Base-by-base conservation (phyloP, 2,113 vertebrate species). In the Pollimyrus isidori region DNA sequence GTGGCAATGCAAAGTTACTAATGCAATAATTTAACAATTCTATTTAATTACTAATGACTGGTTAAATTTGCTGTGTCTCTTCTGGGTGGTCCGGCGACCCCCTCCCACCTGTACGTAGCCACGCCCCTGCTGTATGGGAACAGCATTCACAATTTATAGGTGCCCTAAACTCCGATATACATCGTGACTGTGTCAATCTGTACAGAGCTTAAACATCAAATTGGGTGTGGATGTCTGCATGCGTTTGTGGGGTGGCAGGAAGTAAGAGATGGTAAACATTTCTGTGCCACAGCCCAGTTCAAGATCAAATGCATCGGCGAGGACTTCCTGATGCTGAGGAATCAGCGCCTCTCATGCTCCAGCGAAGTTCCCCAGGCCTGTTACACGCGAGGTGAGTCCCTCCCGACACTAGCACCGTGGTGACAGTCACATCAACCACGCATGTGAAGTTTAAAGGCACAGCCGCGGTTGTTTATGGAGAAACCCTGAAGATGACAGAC, bases 311-410 rank as follows among this genome's bases (percentile, higher is more conserved):
- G 95, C 92, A 92, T 92, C 0, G 94, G 93, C 0, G 50, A 95
- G 1, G 95, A 96, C 86, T 93, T 91, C 83, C 62, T 95, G 26
- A 91, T 92, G 89, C 90, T 96, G 83, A 93, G 90, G n/a, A 91
- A 95, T 88, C 13, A 88, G 91, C 7, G 89, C 23, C 89, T 95
- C 11, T 45, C 91, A 3, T 96, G 95, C 53, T 26, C 0, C 0
- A 30, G 94, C 48, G 88, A 88, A 15, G 88, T 89, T 4, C 30
- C 89, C 39, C 95, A 96, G 86, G 94, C 92, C 48, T 96, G 95
- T 90, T 96, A 95, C 91, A 95, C 93, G 80, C 92, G 88, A 92
- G 86, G 95, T 96, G 90, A 93, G 92, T 87, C 35, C 35, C 65
- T 35, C 13, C 15, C 42, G 15, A 19, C 65, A 26, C 23, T 3